These are phyloP conservation scores for Sicus ferrugineus DNA, from an alignment of 2,888 invertebrate species.

Conservation along the genomic window DNA sequence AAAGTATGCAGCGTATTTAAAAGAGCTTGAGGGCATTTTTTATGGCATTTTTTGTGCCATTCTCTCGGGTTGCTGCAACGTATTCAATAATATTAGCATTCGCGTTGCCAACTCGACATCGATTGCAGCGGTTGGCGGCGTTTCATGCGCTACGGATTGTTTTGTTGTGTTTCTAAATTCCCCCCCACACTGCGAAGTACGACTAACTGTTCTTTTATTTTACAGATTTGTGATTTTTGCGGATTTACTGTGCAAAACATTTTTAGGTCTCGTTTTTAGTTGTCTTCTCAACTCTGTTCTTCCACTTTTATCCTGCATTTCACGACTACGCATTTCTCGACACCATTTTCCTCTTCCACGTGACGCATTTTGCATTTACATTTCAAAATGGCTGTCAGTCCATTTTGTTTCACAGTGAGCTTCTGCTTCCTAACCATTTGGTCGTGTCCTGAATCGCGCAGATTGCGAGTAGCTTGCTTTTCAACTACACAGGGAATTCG, in stretches of 20 bases:
- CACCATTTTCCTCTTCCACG: background rate
- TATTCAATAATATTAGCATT: background rate
- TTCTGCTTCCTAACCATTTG: background rate
- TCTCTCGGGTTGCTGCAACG: background rate
- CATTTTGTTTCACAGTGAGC: background rate
- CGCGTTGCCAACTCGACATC: conserved; percentile 4
- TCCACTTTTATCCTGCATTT: background rate
- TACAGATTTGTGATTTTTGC: too few species aligned
- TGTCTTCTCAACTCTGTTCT: background rate
- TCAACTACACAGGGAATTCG: too few species aligned
- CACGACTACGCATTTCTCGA: background rate
- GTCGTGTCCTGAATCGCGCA: too few species aligned
- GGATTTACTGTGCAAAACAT: too few species aligned
- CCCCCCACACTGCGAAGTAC: too few species aligned
- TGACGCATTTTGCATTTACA: background rate
- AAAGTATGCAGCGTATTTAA: background rate
- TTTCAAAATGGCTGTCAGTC: conserved; percentile 6
- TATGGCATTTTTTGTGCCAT: background rate
- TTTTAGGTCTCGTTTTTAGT: background rate
- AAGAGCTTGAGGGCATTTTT: background rate
- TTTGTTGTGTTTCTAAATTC: background rate
- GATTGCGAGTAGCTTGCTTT: too few species aligned
- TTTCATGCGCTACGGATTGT: background rate
- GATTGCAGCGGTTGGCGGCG: background rate
- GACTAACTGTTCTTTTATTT: too few species aligned